phyloP scores from a whole-genome alignment of 2,113 vertebrate species.

The Excalfactoria chinensis region DNA sequence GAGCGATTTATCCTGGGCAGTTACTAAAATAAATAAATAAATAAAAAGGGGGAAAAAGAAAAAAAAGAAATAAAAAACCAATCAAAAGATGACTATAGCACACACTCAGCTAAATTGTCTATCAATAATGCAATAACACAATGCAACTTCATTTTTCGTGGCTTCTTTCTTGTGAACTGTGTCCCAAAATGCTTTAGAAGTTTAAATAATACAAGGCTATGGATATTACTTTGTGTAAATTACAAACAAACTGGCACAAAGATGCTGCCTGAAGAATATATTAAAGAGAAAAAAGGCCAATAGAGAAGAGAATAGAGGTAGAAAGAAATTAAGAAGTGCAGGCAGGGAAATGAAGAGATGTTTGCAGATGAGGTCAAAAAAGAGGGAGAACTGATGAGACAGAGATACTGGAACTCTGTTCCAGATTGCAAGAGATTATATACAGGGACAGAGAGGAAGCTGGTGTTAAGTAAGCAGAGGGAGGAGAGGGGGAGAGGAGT shows the following conservation, averaged over 20 bases:
- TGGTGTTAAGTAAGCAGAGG: background rate
- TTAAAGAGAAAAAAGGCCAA: background rate
- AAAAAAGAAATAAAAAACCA: background rate
- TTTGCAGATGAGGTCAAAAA: background rate
- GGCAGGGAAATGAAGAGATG: background rate
- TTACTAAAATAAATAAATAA: background rate
- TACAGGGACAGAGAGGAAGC: background rate
- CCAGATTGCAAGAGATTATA: background rate
- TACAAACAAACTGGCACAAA: background rate
- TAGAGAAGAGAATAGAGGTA: background rate
- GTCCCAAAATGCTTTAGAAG: background rate
- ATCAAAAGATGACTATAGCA: background rate
- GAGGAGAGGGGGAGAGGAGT: background rate
- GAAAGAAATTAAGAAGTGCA: background rate
- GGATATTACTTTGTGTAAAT: background rate
- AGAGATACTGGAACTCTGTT: background rate
- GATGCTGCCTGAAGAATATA: background rate
- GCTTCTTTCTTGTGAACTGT: background rate
- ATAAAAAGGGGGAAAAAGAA: background rate
- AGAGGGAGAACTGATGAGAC: background rate
- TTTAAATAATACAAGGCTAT: slow-evolving; percentile 15
- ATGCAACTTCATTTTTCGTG: slow-evolving; percentile 1
- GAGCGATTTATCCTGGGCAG: background rate
- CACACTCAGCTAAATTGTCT: background rate
- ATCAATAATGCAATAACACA: slow-evolving; percentile 36